These are phyloP conservation scores for Campoletis raptor DNA, from an alignment of 2,888 invertebrate species.

Conservation along the genomic window DNA sequence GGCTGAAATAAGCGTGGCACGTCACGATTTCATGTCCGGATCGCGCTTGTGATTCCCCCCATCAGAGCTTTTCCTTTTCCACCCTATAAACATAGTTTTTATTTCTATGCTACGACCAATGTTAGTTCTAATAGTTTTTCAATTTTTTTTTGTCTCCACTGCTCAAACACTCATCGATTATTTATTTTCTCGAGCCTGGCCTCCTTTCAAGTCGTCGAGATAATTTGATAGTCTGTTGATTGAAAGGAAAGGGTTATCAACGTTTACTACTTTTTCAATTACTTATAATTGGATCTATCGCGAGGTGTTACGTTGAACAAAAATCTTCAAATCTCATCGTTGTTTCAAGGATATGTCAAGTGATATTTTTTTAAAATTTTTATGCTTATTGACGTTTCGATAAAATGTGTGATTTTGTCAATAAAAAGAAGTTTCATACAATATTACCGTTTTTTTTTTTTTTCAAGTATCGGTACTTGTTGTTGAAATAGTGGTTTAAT, in stretches of 20 bases:
- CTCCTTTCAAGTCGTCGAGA: not conserved
- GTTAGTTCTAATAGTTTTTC: not conserved
- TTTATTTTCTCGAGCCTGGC: not conserved
- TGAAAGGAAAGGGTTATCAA: not conserved
- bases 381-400: no score
- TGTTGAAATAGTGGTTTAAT: no score
- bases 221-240: not conserved
- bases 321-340: not conserved
- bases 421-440: no score
- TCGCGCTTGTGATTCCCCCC: constrained; percentile 27
- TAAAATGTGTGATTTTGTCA: no score
- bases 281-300: not conserved
- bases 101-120: not conserved
- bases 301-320: not conserved
- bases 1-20: constrained; percentile 62
- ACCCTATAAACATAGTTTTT: not conserved
- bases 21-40: constrained; percentile 54
- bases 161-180: not conserved
- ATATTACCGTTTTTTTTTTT: no score
- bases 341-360: no score
- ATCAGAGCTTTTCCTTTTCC: constrained; percentile 6
- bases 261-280: not conserved
- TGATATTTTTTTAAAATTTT: no score
- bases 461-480: no score
- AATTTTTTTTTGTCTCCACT: not conserved